Evolutionary conservation across 2,113 vertebrate genomes (phyloP).

Genomic region (Opisthocomus hoazin): DNA sequence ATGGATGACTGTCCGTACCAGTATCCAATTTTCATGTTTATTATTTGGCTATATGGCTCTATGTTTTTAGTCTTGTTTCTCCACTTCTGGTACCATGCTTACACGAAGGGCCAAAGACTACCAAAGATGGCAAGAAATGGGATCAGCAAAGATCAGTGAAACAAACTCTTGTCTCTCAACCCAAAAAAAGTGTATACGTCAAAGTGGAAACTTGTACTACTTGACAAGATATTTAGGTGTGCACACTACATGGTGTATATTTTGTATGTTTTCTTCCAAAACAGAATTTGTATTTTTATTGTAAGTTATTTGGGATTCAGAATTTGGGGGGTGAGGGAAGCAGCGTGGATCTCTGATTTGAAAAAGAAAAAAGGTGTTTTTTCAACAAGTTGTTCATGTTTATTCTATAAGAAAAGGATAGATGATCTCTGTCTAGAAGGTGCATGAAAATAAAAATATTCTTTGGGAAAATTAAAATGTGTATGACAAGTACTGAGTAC

Average conservation of each 20-base stretch:
- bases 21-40: slow-evolving; percentile 90
- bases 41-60: slow-evolving; percentile 85
- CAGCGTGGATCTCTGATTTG: not conserved
- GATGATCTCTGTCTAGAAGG: not conserved
- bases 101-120: slow-evolving; percentile 90
- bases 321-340: not conserved
- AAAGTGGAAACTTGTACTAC: slow-evolving; percentile 50
- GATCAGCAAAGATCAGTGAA: slow-evolving; percentile 80
- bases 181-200: not conserved
- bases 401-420: not conserved
- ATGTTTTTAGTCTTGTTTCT: slow-evolving; percentile 93
- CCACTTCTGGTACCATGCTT: slow-evolving; percentile 97
- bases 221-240: slow-evolving; percentile 67
- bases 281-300: slow-evolving; percentile 72
- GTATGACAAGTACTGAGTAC: slow-evolving; percentile 72
- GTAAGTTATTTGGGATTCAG: slow-evolving; percentile 73
- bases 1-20: slow-evolving; percentile 89
- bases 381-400: slow-evolving; percentile 16
- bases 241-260: slow-evolving; percentile 42
- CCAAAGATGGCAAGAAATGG: slow-evolving; percentile 83
- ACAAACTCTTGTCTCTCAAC: not conserved
- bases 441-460: slow-evolving; percentile 12
- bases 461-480: slow-evolving; percentile 32
- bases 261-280: slow-evolving; percentile 71
- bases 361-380: not conserved